phyloP scores from a whole-genome alignment of 1,140 invertebrate species.

The Hyphantria cunea region DNA sequence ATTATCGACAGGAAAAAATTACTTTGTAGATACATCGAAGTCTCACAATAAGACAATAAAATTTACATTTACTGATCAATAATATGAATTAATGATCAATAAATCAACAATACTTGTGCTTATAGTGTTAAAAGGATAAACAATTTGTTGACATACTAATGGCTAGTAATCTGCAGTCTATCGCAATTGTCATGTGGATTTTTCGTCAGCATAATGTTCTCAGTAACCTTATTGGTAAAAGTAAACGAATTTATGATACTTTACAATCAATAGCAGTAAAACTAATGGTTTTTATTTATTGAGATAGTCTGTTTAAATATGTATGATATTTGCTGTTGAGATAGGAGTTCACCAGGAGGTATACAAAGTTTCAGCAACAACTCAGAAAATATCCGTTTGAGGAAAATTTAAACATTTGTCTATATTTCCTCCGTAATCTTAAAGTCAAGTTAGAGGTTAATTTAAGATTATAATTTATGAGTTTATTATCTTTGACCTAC shows the following conservation, averaged over 20 bases:
- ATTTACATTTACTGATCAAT: slow-evolving; percentile 25
- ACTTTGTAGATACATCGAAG: not conserved
- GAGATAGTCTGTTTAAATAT: too few relatives aligned
- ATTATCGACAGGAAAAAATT: too few relatives aligned
- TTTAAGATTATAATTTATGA: slow-evolving; percentile 12
- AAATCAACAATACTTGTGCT: slow-evolving; percentile 17
- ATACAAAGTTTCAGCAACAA: too few relatives aligned
- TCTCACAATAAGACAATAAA: slow-evolving; percentile 30
- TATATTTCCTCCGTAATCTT: not conserved
- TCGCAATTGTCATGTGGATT: slow-evolving; percentile 3
- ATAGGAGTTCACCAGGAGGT: too few relatives aligned
- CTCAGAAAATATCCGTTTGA: too few relatives aligned
- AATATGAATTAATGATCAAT: slow-evolving; percentile 32
- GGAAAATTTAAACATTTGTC: not conserved
- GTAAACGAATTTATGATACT: not conserved
- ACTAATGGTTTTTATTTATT: slow-evolving; percentile 8
- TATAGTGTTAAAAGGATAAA: not conserved
- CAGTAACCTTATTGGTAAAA: slow-evolving; percentile 7
- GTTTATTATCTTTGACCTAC: slow-evolving; percentile 23
- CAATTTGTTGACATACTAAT: slow-evolving; percentile 12
- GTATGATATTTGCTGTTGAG: too few relatives aligned
- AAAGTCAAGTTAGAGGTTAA: slow-evolving; percentile 11
- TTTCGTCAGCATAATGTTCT: slow-evolving; percentile 7
- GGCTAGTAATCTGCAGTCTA: not conserved
- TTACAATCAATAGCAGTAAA: slow-evolving; percentile 2